Base-by-base conservation (phyloP, 2,888 invertebrate species). In the Balanococcus diminutus region DNA sequence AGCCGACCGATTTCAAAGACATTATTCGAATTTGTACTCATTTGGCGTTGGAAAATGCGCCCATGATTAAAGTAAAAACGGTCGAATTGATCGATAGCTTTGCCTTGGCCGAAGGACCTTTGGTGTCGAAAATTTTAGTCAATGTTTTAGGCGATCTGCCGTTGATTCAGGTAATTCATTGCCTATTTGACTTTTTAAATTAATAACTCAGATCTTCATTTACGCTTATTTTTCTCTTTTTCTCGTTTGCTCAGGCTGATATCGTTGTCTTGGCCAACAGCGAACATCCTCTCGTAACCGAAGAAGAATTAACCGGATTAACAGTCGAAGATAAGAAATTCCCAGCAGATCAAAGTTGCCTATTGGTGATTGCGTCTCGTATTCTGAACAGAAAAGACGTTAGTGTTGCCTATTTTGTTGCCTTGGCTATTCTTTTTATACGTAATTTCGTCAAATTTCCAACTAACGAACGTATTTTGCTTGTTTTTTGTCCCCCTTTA, bases 31-130 rank as follows among this genome's bases (percentile, higher is more conserved):
- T 92, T 0, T 91, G 93, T 88, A 90, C 95, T 6, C 96, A 96
- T 89, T 89, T 95, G 0, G 92, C 93, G 0, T 89, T 95, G 0
- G 96, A 96, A 89, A 96, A 96, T 89, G 89, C 92, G 0, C 91
- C 92, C 86, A 91, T 91, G 0, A 90, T 92, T 87, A 94, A 94
- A 91, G 91, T 94, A 0, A 94, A 92, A 89, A 90, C 90, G 51
- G 90, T 93, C 31, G 92, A 94, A 89, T 83, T 92, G 87, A 89
- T 90, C 87, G 92, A 92, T 82, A 90, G 91, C 39, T 91, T 92
- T 81, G 92, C 92, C 87, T 91, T 92, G 72, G 90, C 89, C 5
- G 91, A 91, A 83, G 90, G 89, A 8, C 90, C 91, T 86, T 91
- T 92, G 0, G 88, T 94, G 0, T 90, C 93, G 0, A 92, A 92